These are phyloP conservation scores for Agrochola litura DNA, from an alignment of 2,888 invertebrate genomes.

Conservation along the genomic window DNA sequence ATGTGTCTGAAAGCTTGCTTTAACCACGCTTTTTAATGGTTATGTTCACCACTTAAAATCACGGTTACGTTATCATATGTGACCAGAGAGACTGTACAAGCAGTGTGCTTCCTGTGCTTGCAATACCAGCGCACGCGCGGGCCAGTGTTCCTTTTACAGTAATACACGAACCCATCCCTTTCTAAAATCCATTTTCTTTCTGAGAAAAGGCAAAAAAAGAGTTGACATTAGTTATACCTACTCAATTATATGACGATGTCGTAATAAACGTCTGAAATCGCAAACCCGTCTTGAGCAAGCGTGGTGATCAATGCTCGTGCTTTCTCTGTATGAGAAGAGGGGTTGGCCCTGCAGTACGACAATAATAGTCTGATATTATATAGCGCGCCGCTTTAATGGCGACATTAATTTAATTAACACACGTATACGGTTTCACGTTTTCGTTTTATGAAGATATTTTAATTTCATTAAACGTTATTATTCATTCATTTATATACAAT, in stretches of 20 bases:
- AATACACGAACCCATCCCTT: slow-evolving; percentile 33
- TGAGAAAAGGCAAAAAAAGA: slow-evolving; percentile 14
- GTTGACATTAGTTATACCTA: neutral
- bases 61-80: slow-evolving; percentile 25
- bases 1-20: neutral
- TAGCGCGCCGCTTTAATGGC: too few species aligned
- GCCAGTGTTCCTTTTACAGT: slow-evolving; percentile 32
- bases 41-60: slow-evolving; percentile 23
- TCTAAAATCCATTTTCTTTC: slow-evolving; percentile 27
- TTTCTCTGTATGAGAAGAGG: neutral
- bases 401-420: too few species aligned
- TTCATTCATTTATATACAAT: too few species aligned
- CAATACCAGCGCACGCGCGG: slow-evolving; percentile 53
- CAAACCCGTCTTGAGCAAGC: neutral
- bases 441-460: too few species aligned
- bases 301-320: neutral
- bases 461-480: too few species aligned
- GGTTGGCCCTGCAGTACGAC: neutral
- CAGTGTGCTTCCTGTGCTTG: slow-evolving; percentile 14
- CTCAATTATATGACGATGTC: neutral
- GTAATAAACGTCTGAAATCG: neutral
- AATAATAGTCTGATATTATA: neutral
- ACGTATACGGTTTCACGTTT: too few species aligned
- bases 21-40: slow-evolving; percentile 23
- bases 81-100: slow-evolving; percentile 29